Percentiles rank a stretch among this genome's conserved stretches.
These are phyloP conservation scores for Drymodes brunneopygia DNA, from an alignment of 2,113 vertebrate species.

Conservation along the genomic window DNA sequence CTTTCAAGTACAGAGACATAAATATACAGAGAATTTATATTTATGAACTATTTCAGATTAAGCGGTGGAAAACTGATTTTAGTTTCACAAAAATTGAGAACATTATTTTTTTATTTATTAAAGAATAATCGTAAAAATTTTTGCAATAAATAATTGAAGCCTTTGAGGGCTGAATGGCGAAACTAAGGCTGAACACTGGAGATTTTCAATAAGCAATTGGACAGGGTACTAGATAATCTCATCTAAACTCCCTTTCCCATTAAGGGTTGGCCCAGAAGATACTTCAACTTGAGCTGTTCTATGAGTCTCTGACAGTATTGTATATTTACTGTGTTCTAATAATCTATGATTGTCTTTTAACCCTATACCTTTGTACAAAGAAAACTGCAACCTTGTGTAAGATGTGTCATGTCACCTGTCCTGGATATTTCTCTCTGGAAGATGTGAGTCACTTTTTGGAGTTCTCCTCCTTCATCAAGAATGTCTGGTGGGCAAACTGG, in stretches of 20 bases:
- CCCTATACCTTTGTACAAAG: not conserved
- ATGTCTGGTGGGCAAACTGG: not conserved
- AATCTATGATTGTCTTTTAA: not conserved
- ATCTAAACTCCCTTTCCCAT: not conserved
- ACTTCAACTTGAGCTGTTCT: not conserved
- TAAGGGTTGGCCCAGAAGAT: not conserved
- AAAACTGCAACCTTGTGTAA: rapidly evolving
- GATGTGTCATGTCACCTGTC: not conserved
- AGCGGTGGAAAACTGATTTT: not conserved
- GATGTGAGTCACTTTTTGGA: not conserved
- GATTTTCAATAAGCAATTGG: not conserved
- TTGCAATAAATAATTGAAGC: not conserved
- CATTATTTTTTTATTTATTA: not conserved
- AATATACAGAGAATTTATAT: not conserved
- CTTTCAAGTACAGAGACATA: not conserved
- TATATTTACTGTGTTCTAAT: not conserved
- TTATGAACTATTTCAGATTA: not conserved
- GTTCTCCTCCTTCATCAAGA: not conserved
- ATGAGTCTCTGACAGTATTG: not conserved
- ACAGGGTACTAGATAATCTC: not conserved
- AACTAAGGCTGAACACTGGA: not conserved
- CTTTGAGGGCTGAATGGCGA: not conserved
- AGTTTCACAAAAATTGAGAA: not conserved
- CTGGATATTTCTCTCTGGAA: not conserved
- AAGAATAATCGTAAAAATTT: not conserved